Evolutionary conservation across 2,113 vertebrate genomes (phyloP), one percentile per base, ranked within the genome.

Genomic region (Plotosus lineatus): DNA sequence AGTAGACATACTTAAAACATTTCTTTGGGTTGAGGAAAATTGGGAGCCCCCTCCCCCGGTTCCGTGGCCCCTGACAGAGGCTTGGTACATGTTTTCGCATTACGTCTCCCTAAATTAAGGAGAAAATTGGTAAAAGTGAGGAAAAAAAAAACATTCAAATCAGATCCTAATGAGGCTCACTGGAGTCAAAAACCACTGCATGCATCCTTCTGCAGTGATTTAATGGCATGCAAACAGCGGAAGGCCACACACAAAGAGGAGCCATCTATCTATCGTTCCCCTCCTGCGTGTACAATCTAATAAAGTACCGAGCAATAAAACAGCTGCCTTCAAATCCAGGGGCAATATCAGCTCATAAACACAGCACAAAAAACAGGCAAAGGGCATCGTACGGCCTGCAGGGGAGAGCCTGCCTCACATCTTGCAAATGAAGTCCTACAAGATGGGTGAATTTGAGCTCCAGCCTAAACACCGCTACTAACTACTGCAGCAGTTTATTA

Each of bases 221-320:
- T 87, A 86, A 83, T 78, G 80, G 84, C 87, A 87, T 79, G 81
- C 72, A 86, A 73, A 85, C 68, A 60, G 76, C 40, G 50, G 77
- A 84, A 74, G 83, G 83, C 85, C 68, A 82, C 87, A 81, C 50
- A 61, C 78, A 79, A 84, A 88, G 85, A 88, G 84, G 74, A 85
- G 83, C 73, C 75, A 36, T 82, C 77, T 86, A 66, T 82, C 81
- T 74, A 0, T 40, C 83, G 71, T 53, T 1, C 56, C 71, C 38
- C 28, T 51, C 55, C 42, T 79, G 46, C 36, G 50, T 76, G 74
- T 26, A 33, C 53, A 42, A n/a, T 36, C 73, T 65, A 80, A 51
- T 61, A 42, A 77, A 48, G 10, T 21, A 12, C 31, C 11, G 19
- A 40, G 48, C 42, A 36, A 74, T 65, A 81, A 75, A 81, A 56